Conservation (phyloP, 37 sponge, comb jelly and placozoan species). For the Aplysina aerophoba region DNA sequence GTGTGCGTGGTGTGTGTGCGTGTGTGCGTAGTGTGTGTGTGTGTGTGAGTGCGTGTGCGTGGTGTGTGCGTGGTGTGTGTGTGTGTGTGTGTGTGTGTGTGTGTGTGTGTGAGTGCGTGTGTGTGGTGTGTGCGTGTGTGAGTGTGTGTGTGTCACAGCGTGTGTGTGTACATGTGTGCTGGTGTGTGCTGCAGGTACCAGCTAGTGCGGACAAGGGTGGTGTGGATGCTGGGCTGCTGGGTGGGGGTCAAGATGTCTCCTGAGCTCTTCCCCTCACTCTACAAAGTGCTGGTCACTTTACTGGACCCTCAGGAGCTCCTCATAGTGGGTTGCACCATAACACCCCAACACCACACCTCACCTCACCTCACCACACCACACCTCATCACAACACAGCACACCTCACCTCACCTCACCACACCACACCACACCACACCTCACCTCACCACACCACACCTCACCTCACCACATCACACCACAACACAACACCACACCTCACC, state of each 20-base stretch:
- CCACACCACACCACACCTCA: background rate
- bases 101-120: conserved; percentile 13
- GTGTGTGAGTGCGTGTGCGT: too few species aligned
- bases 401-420: background rate
- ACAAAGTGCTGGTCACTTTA: conserved; percentile 46
- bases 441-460: background rate
- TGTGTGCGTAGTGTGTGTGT: background rate
- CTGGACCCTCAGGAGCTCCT: conserved; percentile 64
- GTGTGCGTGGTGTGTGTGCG: conserved; percentile 26
- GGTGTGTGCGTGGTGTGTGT: too few species aligned
- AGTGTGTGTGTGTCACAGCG: conserved; percentile 15
- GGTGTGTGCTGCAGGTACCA: conserved; percentile 60
- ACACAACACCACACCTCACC: background rate
- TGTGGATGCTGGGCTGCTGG: conserved; percentile 86
- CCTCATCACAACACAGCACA: background rate
- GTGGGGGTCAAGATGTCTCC: conserved; percentile 77
- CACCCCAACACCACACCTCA: background rate
- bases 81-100: conserved; percentile 31
- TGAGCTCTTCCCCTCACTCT: conserved; percentile 69
- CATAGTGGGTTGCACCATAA: conserved; percentile 53
- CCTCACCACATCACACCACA: conserved; percentile 5
- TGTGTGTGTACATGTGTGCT: conserved; percentile 20
- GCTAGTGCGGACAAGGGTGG: conserved; percentile 69
- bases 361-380: background rate
- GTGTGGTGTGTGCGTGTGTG: conserved; percentile 24